Evolutionary conservation across 2,888 invertebrate species (phyloP).

Genomic region (Scaptomyza tumidula): DNA sequence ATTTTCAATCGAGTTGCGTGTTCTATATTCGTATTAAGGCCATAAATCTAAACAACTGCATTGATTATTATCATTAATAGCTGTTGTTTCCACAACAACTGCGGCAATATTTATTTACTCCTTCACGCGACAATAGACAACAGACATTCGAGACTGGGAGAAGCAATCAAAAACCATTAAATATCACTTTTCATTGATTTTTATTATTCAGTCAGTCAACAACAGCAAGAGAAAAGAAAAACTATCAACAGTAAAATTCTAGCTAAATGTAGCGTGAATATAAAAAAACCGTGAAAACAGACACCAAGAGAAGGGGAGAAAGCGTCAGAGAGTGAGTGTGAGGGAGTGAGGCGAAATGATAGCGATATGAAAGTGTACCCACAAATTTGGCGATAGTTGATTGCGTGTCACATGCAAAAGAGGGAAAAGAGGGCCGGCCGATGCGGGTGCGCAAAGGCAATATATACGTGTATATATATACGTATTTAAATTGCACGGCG

Average conservation of each 20-base stretch:
- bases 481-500: conserved; percentile 53
- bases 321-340: not conserved
- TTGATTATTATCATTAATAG: conserved; percentile 59
- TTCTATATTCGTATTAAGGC: conserved; percentile 8
- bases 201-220: conserved; percentile 14
- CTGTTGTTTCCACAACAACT: conserved; percentile 24
- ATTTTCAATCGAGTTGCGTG: conserved; percentile 29
- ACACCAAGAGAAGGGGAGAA: conserved; percentile 11
- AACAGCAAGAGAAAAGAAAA: not conserved
- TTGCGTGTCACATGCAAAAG: conserved; percentile 71
- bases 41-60: conserved; percentile 29
- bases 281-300: conserved; percentile 31
- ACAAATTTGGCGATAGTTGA: conserved; percentile 60
- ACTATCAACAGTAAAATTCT: conserved; percentile 33
- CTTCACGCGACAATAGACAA: conserved; percentile 41
- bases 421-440: conserved; percentile 7
- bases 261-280: conserved; percentile 67
- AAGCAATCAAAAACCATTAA: conserved; percentile 65
- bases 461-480: too few species aligned
- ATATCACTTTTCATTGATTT: conserved; percentile 55
- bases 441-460: too few species aligned
- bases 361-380: conserved; percentile 35
- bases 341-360: conserved; percentile 11
- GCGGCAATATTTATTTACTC: conserved; percentile 19
- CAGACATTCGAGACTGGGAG: conserved; percentile 11